Evolutionary conservation across 2,888 invertebrate species (phyloP).

Genomic region (Hemistola chrysoprasaria): DNA sequence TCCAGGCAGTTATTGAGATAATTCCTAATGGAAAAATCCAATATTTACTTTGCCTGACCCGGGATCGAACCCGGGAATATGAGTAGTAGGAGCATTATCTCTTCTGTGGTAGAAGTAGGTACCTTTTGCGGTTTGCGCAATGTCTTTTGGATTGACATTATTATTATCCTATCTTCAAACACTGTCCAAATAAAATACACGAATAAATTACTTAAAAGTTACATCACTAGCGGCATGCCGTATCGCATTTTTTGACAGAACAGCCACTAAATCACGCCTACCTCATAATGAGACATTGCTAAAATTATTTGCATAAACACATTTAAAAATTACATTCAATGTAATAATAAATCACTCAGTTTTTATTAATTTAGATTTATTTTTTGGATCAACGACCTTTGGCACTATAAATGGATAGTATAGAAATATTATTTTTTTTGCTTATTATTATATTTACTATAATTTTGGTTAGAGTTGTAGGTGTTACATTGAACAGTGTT

Average conservation of each 20-base stretch:
- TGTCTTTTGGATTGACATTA: no score
- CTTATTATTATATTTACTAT: no score
- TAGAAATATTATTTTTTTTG: constrained; percentile 1
- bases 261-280: constrained; percentile 44
- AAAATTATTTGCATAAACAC: constrained; percentile 57
- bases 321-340: no score
- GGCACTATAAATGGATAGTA: constrained; percentile 9
- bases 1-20: no score
- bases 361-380: constrained; percentile 8
- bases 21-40: no score
- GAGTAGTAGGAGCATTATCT: no score
- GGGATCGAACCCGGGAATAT: no score
- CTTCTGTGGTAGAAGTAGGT: constrained; percentile 7
- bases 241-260: constrained; percentile 36
- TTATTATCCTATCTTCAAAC: background rate
- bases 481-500: background rate
- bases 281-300: constrained; percentile 45
- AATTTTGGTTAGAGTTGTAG: background rate
- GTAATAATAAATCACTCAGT: constrained; percentile 7
- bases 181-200: constrained; percentile 19
- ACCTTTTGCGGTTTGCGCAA: background rate
- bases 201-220: constrained; percentile 29
- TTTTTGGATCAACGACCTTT: constrained; percentile 11
- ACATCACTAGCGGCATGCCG: constrained; percentile 29
- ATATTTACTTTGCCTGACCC: no score